Percentiles rank a stretch among this genome's conserved stretches.
These are phyloP conservation scores for Heliconius hewitsoni DNA, from an alignment of 1,140 invertebrate genomes.

Conservation along the genomic window DNA sequence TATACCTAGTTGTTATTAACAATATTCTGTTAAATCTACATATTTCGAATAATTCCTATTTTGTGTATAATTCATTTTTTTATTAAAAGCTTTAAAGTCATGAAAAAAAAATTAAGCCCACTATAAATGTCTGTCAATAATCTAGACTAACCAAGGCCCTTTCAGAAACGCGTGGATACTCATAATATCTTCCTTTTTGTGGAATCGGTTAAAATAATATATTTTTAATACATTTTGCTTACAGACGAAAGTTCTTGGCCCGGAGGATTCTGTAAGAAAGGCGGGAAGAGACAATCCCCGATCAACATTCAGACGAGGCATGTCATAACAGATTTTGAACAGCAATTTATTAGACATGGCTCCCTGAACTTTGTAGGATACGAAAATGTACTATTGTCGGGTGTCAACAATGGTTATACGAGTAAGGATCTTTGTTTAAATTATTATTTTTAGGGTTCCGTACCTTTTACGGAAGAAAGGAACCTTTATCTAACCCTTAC, in stretches of 20 bases:
- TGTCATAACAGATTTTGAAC: slow-evolving; percentile 53
- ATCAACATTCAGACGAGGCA: slow-evolving; percentile 57
- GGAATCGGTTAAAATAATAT: not conserved
- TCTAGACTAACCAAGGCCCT: too few species aligned
- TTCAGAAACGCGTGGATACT: too few species aligned
- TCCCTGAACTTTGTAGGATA: slow-evolving; percentile 56
- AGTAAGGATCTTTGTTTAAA: slow-evolving; percentile 42
- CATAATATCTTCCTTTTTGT: not conserved
- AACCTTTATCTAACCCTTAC: too few species aligned
- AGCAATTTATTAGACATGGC: slow-evolving; percentile 60
- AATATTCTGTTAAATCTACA: too few species aligned
- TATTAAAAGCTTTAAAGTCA: too few species aligned
- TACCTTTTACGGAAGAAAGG: too few species aligned
- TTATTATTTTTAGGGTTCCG: too few species aligned
- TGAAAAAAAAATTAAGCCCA: too few species aligned
- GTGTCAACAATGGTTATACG: slow-evolving; percentile 63
- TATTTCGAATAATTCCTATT: too few species aligned
- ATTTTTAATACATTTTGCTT: not conserved
- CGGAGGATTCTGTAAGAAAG: slow-evolving; percentile 51
- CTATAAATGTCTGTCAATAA: too few species aligned
- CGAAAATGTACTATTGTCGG: slow-evolving; percentile 52
- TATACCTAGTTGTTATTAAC: too few species aligned
- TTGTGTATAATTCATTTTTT: too few species aligned
- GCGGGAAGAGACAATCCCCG: slow-evolving; percentile 62
- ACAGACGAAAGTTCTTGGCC: slow-evolving; percentile 51